Evolutionary conservation across 1,140 invertebrate species (phyloP), one percentile per base, ranked within the genome.

Genomic region (Dinothrombium tinctorium): DNA sequence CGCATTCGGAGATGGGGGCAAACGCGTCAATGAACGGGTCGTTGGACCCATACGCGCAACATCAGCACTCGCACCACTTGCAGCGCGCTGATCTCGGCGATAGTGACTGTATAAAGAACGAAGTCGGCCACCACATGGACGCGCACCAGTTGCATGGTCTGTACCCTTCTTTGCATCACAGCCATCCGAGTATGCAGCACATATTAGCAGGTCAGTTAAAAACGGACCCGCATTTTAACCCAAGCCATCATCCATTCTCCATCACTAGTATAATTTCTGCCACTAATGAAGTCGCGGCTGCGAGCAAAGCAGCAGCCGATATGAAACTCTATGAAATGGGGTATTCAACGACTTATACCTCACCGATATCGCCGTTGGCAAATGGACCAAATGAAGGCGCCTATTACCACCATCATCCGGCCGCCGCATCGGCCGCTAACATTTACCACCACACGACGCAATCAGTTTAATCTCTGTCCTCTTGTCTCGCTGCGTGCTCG

Each of bases 191-290:
- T 21, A 15, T 26, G 19, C 48, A 47, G 15, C 52, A 53, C 33
- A 35, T 52, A 47, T 33, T 52, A 37, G 39, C 47, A 26, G 47
- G 47, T 33, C 50, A 51, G 33, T 28, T 53, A 33, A 50, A 59
- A 49, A 48, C 45, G 45, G 49, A 54, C 46, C 51, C 54, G 29
- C 48, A 58, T 46, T 58, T 56, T 49, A 60, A 61, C 44, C 73
- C 76, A 41, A 51, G 53, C 24, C 74, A 68, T 55, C 79, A 89
- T 58, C 84, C 86, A 1, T 92, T 90, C 61, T 84, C 80, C 56
- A 90, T 92, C 51, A 87, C 80, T 47, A 74, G 83, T 54, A 68
- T 90, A 53, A 74, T 76, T 33, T 60, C 60, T 40, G 52, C 51
- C 9, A 78, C 80, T 51, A 73, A 72, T 40, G 42, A 36, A n/a